phyloP scores from a whole-genome alignment of 2,113 vertebrate species.

The Alexandromys fortis region DNA sequence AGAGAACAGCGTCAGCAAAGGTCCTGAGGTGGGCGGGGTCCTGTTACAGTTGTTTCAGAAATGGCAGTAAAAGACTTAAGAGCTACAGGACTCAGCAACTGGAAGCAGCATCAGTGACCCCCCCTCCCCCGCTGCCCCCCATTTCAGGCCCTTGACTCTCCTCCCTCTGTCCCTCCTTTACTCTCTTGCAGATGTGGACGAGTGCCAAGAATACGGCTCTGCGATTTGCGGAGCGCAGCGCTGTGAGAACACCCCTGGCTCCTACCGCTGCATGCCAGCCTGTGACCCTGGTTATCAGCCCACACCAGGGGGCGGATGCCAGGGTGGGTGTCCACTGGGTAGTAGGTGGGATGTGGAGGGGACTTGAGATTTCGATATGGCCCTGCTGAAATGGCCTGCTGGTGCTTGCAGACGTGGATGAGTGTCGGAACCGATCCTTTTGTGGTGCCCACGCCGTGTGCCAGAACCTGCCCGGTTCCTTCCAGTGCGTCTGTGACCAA shows the following conservation, averaged over 20 bases:
- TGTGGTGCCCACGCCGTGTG: slow-evolving; percentile 89
- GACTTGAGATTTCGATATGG: too few species aligned
- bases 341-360: neutral
- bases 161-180: rapidly evolving
- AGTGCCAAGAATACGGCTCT: slow-evolving; percentile 87
- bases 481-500: slow-evolving; percentile 91
- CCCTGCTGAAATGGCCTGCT: neutral
- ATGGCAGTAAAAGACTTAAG: neutral
- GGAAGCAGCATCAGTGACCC: neutral
- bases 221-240: slow-evolving; percentile 85
- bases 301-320: slow-evolving; percentile 80
- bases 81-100: neutral
- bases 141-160: neutral
- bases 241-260: slow-evolving; percentile 93
- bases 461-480: slow-evolving; percentile 90
- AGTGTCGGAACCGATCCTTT: slow-evolving; percentile 88
- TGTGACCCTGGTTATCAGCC: slow-evolving; percentile 89
- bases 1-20: neutral
- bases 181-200: slow-evolving; percentile 88
- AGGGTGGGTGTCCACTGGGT: slow-evolving; percentile 76
- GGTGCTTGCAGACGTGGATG: slow-evolving; percentile 88
- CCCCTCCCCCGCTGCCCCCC: neutral
- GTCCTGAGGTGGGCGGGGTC: neutral
- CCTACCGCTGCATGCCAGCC: slow-evolving; percentile 88
- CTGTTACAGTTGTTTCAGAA: neutral